These are phyloP conservation scores for Ganaspis sp. DNA, from an alignment of 1,140 invertebrate species.

Conservation along the genomic window DNA sequence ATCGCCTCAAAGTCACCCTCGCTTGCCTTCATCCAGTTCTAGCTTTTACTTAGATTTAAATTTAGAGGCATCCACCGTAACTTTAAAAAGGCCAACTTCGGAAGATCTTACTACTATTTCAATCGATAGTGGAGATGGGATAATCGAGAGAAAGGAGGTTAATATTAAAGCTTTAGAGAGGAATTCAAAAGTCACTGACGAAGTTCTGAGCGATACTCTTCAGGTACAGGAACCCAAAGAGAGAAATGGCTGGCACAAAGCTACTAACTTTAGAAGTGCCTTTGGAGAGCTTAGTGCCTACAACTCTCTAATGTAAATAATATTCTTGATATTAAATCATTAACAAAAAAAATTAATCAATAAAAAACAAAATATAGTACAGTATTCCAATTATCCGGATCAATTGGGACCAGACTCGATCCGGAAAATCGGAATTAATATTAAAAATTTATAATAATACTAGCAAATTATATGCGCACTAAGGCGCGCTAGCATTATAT, in stretches of 20 bases:
- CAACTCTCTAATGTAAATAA: conserved; percentile 75
- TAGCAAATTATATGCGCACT: no score
- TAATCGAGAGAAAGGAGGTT: conserved; percentile 61
- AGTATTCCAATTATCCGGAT: no score
- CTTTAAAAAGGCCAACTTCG: conserved; percentile 76
- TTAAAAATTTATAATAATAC: no score
- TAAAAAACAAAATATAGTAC: no score
- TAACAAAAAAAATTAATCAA: no score
- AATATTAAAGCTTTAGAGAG: conserved; percentile 58
- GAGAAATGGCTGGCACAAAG: conserved; percentile 77
- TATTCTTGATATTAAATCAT: not conserved
- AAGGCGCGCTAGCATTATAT: no score
- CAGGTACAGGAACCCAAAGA: conserved; percentile 70
- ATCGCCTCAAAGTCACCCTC: conserved; percentile 53
- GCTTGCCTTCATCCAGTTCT: conserved; percentile 79
- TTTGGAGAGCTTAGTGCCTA: conserved; percentile 76
- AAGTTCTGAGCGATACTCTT: conserved; percentile 69
- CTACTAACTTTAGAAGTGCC: conserved; percentile 75
- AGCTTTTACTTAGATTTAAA: conserved; percentile 83
- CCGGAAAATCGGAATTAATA: no score
- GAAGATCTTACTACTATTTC: conserved; percentile 66
- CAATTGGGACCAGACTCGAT: no score
- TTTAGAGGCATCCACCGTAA: conserved; percentile 81
- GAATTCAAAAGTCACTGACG: conserved; percentile 67
- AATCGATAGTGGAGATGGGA: conserved; percentile 59